Base-by-base conservation (phyloP, 2,113 vertebrate genomes). In the Polypterus bichir region DNA sequence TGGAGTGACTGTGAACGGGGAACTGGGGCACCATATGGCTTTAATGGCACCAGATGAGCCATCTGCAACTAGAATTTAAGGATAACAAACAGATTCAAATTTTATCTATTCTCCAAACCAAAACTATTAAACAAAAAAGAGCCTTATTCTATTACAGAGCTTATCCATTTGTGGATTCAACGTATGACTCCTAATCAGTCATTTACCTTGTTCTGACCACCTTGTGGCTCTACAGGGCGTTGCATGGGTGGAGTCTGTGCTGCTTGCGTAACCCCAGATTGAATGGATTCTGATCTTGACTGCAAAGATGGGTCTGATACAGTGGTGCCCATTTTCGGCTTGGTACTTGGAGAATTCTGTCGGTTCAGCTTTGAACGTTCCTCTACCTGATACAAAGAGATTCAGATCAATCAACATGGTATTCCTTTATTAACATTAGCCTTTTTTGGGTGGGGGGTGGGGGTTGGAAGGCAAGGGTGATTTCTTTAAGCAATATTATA, bases 1-100 rank as follows among this genome's bases (percentile, higher is more conserved):
- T 92, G 92, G 63, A 95, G 88, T 74, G 92, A 95, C 81, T 95
- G 91, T 70, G 92, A 93, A 73, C 92, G 87, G 65, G 92, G 92
- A 61, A 91, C 90, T 63, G 91, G 90, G 46, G 89, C 90, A 60
- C 90, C 90, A 48, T 92, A 92, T 60, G 91, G 91, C 82, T 93
- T 92, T 75, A 93, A 81, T 8, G 91, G 90, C 73, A 93, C 90
- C 72, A 91, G 85, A 77, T 93, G 90, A 69, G 90, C 92, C 79
- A 91, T 88, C 76, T 93, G 91, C 83, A 91, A 92, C 90, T 93
- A 85, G 44, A 66, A 56, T 27, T 27, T 27, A 27, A 27, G 45
- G 10, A 46, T 27, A 27, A 27, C 27, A 45, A 49, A 45, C 11
- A 10, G 49, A 10, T 9, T 9, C 27, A 5, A 44, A 46, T 10